A percentile compares a stretch with the other conserved stretches of the same genome.
phyloP scores from a whole-genome alignment of 2,888 invertebrate species.

The Drosophila koepferae region DNA sequence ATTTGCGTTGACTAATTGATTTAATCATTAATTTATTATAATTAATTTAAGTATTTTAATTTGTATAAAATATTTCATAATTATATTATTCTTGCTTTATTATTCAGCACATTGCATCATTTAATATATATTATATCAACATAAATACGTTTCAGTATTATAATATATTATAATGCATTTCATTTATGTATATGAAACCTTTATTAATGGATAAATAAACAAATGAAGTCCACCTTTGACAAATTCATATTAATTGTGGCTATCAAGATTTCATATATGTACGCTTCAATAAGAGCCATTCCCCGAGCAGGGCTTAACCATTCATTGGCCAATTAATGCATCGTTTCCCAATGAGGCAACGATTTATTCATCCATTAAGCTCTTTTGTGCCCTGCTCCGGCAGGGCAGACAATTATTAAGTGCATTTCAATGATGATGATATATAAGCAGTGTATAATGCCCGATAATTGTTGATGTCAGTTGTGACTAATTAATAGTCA shows the following conservation, averaged over 20 bases:
- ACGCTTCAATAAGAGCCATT: neutral
- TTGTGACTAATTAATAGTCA: slow-evolving; percentile 55
- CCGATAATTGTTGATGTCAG: slow-evolving; percentile 48
- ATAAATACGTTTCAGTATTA: too few relatives aligned
- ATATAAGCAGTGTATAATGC: slow-evolving; percentile 40
- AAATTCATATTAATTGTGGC: slow-evolving; percentile 19
- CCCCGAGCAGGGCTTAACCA: slow-evolving; percentile 12
- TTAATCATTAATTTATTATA: too few relatives aligned
- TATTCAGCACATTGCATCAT: too few relatives aligned
- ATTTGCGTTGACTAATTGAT: too few relatives aligned
- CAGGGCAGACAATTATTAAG: slow-evolving; percentile 37
- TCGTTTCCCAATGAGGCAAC: slow-evolving; percentile 39
- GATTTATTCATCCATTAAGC: slow-evolving; percentile 30
- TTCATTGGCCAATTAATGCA: slow-evolving; percentile 36
- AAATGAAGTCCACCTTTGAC: neutral
- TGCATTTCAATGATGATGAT: slow-evolving; percentile 36
- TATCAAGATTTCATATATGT: slow-evolving; percentile 22
- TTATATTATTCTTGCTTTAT: too few relatives aligned
- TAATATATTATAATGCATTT: neutral
- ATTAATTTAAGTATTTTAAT: too few relatives aligned
- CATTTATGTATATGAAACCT: neutral
- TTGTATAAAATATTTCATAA: too few relatives aligned
- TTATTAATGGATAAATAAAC: neutral
- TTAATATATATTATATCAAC: too few relatives aligned
- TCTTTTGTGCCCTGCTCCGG: neutral